phyloP scores from a whole-genome alignment of 37 sponge, comb jelly and placozoan genomes.

The Tethya wilhelma region DNA sequence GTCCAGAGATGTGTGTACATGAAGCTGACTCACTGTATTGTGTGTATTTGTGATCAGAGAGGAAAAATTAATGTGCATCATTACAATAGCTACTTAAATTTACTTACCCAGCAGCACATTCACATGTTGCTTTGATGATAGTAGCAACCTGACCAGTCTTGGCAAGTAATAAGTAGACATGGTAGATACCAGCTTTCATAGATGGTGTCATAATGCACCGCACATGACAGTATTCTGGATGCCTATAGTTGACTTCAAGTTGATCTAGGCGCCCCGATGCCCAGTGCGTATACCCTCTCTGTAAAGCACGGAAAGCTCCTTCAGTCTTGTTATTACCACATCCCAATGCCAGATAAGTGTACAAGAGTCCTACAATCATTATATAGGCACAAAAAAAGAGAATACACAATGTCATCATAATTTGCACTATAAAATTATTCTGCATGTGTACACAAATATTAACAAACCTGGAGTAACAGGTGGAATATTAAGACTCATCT shows the following conservation, averaged over 20 bases:
- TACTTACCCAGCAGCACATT: no score
- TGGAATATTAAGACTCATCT: neutral
- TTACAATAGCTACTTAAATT: no score
- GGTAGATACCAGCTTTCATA: conserved; percentile 32
- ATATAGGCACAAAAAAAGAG: no score
- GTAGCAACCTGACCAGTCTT: neutral
- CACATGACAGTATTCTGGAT: conserved; percentile 21
- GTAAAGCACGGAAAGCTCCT: conserved; percentile 12
- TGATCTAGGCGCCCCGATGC: conserved; percentile 24
- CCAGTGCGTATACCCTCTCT: conserved; percentile 21
- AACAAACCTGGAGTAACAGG: neutral
- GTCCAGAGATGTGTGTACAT: conserved; percentile 30
- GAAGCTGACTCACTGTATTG: neutral
- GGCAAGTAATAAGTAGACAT: conserved; percentile 17
- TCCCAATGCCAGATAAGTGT: conserved; percentile 9
- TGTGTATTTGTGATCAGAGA: neutral
- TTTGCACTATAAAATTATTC: no score
- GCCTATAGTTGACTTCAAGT: conserved; percentile 12
- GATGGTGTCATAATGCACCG: conserved; percentile 23
- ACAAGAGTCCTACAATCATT: neutral
- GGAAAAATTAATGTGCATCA: conserved; percentile 18
- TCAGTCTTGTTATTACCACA: neutral
- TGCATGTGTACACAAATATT: neutral
- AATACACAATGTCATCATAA: no score
- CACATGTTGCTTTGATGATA: conserved; percentile 2